A percentile compares a stretch with the other conserved stretches of the same genome.
Conservation (phyloP, 2,113 vertebrate species). For the Neodon shergylaensis region DNA sequence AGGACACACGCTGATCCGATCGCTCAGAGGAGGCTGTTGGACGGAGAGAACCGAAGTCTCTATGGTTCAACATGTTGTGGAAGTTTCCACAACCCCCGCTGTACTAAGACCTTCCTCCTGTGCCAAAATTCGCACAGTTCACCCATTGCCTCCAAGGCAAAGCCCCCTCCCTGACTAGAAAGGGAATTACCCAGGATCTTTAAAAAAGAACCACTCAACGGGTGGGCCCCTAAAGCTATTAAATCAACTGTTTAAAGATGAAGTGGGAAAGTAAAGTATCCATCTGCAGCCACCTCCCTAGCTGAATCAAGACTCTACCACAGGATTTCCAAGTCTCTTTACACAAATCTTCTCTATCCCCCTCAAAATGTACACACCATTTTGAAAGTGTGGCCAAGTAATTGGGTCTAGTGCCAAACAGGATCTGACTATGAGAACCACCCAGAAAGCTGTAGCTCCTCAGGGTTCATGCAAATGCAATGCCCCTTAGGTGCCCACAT, state of each 20-base stretch:
- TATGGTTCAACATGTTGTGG: no score
- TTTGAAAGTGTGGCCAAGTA: not conserved
- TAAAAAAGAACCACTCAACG: not conserved
- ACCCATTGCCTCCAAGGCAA: not conserved
- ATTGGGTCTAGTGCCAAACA: not conserved
- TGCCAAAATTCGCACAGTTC: not conserved
- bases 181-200: not conserved
- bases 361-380: not conserved
- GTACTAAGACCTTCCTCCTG: not conserved
- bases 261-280: not conserved
- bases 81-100: not conserved
- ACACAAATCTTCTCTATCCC: not conserved
- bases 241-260: not conserved
- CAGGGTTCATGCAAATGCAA: not conserved
- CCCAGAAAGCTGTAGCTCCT: not conserved
- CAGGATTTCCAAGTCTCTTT: not conserved
- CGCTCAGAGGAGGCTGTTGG: not conserved
- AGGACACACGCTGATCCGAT: not conserved
- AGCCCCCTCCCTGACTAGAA: not conserved
- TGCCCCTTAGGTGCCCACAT: not conserved
- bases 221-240: not conserved
- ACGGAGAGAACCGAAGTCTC: no score
- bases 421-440: not conserved
- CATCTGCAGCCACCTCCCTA: not conserved
- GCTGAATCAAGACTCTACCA: not conserved